Percentiles rank a stretch among this genome's conserved stretches.
Evolutionary conservation across 37 sponge, comb jelly and placozoan species (phyloP).

Genomic region (Diacarnus erythraeanus): DNA sequence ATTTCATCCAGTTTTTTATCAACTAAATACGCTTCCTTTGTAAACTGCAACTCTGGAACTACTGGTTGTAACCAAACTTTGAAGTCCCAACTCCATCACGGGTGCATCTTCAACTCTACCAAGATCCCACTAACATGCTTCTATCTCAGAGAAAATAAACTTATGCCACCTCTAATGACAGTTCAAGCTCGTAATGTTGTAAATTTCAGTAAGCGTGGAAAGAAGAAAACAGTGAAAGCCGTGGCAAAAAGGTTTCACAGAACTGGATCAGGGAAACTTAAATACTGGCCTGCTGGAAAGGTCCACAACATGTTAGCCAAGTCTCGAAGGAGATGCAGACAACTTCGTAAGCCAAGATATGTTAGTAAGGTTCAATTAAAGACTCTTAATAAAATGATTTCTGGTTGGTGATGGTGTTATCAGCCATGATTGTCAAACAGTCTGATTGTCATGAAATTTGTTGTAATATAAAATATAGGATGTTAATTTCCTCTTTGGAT

Average conservation of each 20-base stretch:
- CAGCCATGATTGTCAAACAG: neutral
- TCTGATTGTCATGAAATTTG: neutral
- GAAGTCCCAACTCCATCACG: too few species aligned
- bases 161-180: neutral
- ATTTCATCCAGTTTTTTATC: too few species aligned
- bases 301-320: conserved; percentile 68
- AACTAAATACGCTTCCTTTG: too few species aligned
- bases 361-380: conserved; percentile 71
- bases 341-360: conserved; percentile 54
- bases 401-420: conserved; percentile 59
- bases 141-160: neutral
- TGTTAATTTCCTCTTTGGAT: conserved; percentile 3
- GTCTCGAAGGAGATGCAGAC: conserved; percentile 36
- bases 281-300: conserved; percentile 77
- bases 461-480: neutral
- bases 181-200: conserved; percentile 52
- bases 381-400: conserved; percentile 81
- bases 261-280: conserved; percentile 81
- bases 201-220: conserved; percentile 64
- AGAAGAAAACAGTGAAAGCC: conserved; percentile 82
- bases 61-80: too few species aligned
- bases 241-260: conserved; percentile 78
- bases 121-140: neutral
- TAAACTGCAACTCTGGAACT: too few species aligned
- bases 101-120: too few species aligned